Conservation (phyloP, 2,888 invertebrate species). For the Cataglyphis livida region DNA sequence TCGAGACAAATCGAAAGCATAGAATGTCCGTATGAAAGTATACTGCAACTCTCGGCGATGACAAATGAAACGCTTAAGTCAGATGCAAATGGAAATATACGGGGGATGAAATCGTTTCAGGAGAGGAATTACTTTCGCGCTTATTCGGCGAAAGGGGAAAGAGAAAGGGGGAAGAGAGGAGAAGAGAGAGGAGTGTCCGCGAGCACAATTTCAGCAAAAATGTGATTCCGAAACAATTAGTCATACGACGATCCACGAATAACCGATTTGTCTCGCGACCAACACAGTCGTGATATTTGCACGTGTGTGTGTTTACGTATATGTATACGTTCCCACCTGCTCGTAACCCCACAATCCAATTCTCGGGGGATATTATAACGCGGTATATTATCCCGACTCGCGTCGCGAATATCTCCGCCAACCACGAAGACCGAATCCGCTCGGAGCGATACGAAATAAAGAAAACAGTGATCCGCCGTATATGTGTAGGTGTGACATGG, state of each 20-base stretch:
- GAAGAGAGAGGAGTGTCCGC: slow-evolving; percentile 25
- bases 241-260: slow-evolving; percentile 46
- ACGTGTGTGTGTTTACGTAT: background rate
- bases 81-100: slow-evolving; percentile 52
- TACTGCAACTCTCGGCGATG: slow-evolving; percentile 42
- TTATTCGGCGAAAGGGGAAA: slow-evolving; percentile 38
- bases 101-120: slow-evolving; percentile 50
- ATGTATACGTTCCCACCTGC: slow-evolving; percentile 18
- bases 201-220: slow-evolving; percentile 49
- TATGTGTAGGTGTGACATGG: slow-evolving; percentile 24
- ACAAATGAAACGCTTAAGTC: slow-evolving; percentile 56
- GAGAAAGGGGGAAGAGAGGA: background rate
- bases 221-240: slow-evolving; percentile 54
- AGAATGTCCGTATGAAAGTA: slow-evolving; percentile 35
- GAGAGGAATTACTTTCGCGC: slow-evolving; percentile 45
- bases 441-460: slow-evolving; percentile 61
- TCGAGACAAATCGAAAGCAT: slow-evolving; percentile 37
- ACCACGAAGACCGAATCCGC: slow-evolving; percentile 53
- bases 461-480: slow-evolving; percentile 60
- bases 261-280: slow-evolving; percentile 47
- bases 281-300: background rate
- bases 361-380: slow-evolving; percentile 52
- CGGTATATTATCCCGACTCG: slow-evolving; percentile 45
- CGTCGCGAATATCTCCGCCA: slow-evolving; percentile 36
- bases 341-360: slow-evolving; percentile 58